Conservation (phyloP, 1,140 invertebrate species). For the Neuroterus valhalla region DNA sequence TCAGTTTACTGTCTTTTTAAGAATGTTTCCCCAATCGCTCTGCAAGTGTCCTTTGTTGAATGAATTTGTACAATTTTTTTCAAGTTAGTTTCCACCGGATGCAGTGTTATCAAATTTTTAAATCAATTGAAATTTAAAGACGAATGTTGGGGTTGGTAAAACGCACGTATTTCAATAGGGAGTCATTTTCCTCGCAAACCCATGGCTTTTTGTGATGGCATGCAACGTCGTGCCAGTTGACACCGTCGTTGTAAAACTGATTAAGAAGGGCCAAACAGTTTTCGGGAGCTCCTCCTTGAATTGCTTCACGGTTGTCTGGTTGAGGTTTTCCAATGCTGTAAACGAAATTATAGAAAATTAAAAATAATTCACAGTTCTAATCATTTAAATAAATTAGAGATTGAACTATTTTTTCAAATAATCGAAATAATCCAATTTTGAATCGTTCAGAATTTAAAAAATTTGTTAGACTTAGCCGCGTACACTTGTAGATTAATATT, state of each 20-base stretch:
- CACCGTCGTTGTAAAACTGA: conserved; percentile 90
- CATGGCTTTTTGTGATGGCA: conserved; percentile 89
- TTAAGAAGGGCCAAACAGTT: conserved; percentile 88
- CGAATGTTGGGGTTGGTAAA: conserved; percentile 85
- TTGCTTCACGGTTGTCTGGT: conserved; percentile 87
- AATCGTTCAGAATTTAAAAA: too few relatives aligned
- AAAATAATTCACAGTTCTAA: not conserved
- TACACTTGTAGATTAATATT: too few relatives aligned
- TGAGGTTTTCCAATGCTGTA: conserved; percentile 83
- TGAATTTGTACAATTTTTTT: not conserved
- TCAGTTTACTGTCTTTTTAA: not conserved
- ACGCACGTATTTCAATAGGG: conserved; percentile 86
- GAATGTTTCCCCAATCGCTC: not conserved
- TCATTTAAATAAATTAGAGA: too few relatives aligned
- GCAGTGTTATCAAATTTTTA: conserved; percentile 33
- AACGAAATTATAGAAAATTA: conserved; percentile 32
- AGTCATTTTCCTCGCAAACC: conserved; percentile 88
- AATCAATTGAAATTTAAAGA: conserved; percentile 73
- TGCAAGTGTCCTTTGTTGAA: conserved; percentile 4
- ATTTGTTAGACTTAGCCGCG: too few relatives aligned
- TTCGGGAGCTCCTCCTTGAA: conserved; percentile 85
- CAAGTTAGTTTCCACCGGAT: not conserved
- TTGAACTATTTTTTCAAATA: too few relatives aligned
- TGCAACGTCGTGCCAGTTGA: conserved; percentile 91
- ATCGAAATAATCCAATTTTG: too few relatives aligned